Percentiles rank a stretch among this genome's conserved stretches.
Evolutionary conservation across 2,113 vertebrate species (phyloP).

Genomic region (Siphamia tubifer): DNA sequence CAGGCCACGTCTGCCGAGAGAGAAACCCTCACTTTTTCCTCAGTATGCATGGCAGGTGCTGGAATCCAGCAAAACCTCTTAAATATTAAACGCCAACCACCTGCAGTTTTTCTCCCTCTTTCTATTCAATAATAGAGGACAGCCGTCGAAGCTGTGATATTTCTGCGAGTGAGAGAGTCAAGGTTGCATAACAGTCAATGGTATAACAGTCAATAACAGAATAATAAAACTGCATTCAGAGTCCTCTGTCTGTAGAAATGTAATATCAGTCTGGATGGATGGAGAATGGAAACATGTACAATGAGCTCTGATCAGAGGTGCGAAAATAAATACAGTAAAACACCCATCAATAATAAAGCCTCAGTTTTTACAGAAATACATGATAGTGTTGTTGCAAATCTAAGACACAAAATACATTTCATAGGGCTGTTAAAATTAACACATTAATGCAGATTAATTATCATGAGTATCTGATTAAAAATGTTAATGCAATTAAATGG

Average conservation of each 20-base stretch:
- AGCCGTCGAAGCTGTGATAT: conserved; percentile 44
- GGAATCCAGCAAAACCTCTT: conserved; percentile 65
- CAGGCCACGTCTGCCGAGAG: conserved; percentile 52
- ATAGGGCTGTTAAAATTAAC: no score
- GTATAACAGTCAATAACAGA: background rate
- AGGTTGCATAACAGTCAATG: conserved; percentile 18
- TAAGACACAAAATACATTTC: no score
- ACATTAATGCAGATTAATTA: no score
- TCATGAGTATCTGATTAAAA: no score
- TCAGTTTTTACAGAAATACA: no score
- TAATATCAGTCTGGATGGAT: background rate
- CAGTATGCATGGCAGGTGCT: conserved; percentile 70
- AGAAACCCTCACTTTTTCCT: conserved; percentile 48
- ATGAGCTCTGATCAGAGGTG: no score
- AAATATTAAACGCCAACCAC: conserved; percentile 78
- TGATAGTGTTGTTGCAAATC: no score
- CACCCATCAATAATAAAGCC: no score
- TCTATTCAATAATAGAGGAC: conserved; percentile 67
- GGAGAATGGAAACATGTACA: background rate
- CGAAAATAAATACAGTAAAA: no score
- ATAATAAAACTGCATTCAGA: background rate
- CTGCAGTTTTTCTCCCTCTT: conserved; percentile 65
- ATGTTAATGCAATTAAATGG: no score
- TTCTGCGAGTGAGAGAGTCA: conserved; percentile 13
- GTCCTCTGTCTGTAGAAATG: background rate